phyloP scores from a whole-genome alignment of 2,797 vertebrate species.

The Peromyscus nudipes region DNA sequence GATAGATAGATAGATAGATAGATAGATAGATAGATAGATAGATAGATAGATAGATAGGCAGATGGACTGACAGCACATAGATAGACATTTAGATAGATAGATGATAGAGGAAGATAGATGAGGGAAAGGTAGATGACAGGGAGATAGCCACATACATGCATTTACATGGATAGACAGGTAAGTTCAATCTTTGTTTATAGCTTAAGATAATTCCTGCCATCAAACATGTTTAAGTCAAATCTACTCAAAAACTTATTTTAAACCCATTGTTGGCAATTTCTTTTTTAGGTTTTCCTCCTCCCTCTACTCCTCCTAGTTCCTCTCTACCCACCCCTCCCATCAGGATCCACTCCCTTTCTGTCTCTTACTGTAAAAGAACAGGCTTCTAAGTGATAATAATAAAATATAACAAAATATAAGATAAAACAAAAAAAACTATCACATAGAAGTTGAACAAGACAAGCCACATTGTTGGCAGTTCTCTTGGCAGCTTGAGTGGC shows the following conservation, averaged over 20 bases:
- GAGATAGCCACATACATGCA: background rate
- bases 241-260: background rate
- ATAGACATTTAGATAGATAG: background rate
- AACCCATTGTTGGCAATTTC: fast-evolving
- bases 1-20: background rate
- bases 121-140: background rate
- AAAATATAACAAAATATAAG: background rate
- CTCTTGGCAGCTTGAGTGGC: background rate
- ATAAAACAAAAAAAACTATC: background rate
- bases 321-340: background rate
- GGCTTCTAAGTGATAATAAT: background rate
- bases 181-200: background rate
- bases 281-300: background rate
- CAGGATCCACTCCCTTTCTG: too few relatives aligned
- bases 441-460: background rate
- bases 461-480: background rate
- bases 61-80: too few relatives aligned
- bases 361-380: too few relatives aligned
- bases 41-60: background rate
- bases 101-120: too few relatives aligned
- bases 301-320: background rate
- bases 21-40: background rate
- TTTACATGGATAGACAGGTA: background rate
- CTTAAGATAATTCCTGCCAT: background rate
- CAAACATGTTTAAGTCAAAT: background rate